Evolutionary conservation across 2,888 invertebrate species (phyloP), one percentile per base, ranked within the genome.

Genomic region (Mesorhabditis belari): DNA sequence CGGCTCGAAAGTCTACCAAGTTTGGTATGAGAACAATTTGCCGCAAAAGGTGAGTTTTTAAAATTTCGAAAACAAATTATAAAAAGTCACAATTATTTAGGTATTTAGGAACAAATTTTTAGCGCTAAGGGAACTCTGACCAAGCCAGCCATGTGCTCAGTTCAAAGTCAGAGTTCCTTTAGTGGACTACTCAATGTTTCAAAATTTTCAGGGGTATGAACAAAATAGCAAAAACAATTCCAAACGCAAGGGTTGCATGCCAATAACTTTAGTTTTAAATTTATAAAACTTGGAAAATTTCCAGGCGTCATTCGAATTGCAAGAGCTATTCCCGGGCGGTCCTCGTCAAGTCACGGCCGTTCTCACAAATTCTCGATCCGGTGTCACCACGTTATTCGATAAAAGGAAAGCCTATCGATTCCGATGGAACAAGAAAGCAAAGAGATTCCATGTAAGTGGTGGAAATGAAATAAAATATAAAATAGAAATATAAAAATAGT

Each of bases 281-380:
- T n/a, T n/a, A n/a, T n/a, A n/a, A n/a, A n/a, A n/a, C n/a, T n/a
- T n/a, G n/a, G n/a, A n/a, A n/a, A n/a, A 52, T 17, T 59, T 62
- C 28, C 51, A 62, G 64, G 62, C 63, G 44, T 71, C 74, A 12
- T 75, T 63, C 64, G 56, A 67, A n/a, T 69, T 76, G 57, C 58
- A 63, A 6, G 76, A 77, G 19, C 53, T 77, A 27, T 77, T 77
- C 60, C 63, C 65, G 21, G 73, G 70, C 23, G 77, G 77, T 0
- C 77, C 77, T 19, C 63, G 74, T 21, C 67, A 66, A n/a, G 77
- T 77, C 17, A 70, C 64, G 12, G 76, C 77, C 12, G 77, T 73
- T n/a, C 59, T 77, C 53, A 76, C 75, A 24, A 77, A 77, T 60
- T 69, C 69, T 5, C 62, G 73, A 19, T 70, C 70, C 3, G 74